These are phyloP conservation scores for Gambusia holbrooki DNA, from an alignment of 2,113 vertebrate genomes.

Conservation along the genomic window DNA sequence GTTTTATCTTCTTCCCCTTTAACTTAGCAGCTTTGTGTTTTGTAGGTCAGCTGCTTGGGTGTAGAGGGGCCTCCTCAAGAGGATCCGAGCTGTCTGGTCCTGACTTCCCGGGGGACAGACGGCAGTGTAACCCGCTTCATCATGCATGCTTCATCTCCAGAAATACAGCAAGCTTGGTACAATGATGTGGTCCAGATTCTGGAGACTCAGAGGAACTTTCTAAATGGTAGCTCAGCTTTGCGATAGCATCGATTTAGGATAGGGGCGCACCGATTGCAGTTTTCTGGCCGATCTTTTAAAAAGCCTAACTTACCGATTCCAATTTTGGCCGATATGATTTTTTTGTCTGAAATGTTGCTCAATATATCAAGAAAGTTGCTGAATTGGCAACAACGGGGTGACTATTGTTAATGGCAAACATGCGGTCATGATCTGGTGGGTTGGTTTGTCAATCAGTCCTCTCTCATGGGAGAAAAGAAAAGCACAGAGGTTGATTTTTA, in stretches of 20 bases:
- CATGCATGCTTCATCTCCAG: constrained; percentile 79
- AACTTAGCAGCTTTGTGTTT: constrained; percentile 8
- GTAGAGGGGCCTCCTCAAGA: constrained; percentile 82
- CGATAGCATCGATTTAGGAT: not conserved
- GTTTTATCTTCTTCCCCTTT: not conserved
- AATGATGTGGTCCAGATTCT: constrained; percentile 86
- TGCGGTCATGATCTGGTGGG: too few species aligned
- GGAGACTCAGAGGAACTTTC: constrained; percentile 89
- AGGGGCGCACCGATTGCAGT: too few species aligned
- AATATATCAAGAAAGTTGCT: too few species aligned
- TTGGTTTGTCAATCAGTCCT: too few species aligned
- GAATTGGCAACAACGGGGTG: too few species aligned
- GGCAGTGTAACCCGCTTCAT: constrained; percentile 81
- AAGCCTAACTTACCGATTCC: too few species aligned
- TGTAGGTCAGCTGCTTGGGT: constrained; percentile 88
- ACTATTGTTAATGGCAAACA: too few species aligned
- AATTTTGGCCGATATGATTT: too few species aligned
- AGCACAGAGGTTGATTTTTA: too few species aligned
- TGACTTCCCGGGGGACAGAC: constrained; percentile 86
- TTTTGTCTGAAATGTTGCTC: too few species aligned
- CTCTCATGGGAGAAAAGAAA: too few species aligned
- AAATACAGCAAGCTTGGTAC: constrained; percentile 84
- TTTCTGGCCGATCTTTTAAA: too few species aligned
- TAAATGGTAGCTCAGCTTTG: constrained; percentile 81
- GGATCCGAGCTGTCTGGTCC: constrained; percentile 81